A percentile compares a stretch with the other conserved stretches of the same genome.
These are phyloP conservation scores for Rhingia campestris DNA, from an alignment of 2,888 invertebrate genomes.

Conservation along the genomic window DNA sequence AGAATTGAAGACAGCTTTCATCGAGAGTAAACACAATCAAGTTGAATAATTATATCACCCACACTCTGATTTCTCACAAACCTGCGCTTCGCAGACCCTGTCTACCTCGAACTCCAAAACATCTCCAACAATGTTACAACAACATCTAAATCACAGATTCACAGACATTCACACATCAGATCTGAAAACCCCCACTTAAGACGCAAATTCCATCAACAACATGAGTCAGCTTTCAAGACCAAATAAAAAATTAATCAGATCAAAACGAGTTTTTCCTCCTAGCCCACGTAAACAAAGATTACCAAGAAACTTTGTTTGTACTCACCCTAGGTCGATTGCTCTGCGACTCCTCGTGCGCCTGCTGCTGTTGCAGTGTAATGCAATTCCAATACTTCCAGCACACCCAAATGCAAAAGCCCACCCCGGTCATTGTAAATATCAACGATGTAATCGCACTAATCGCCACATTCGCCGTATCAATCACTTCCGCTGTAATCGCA, in stretches of 20 bases:
- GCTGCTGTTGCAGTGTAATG: slow-evolving; percentile 81
- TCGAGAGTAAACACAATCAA: too few species aligned
- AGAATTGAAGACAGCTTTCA: too few species aligned
- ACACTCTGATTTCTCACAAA: too few species aligned
- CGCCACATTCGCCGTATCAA: slow-evolving; percentile 80
- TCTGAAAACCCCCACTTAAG: too few species aligned
- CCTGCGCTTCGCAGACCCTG: too few species aligned
- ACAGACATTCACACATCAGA: too few species aligned
- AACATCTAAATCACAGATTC: too few species aligned
- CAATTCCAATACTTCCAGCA: slow-evolving; percentile 83
- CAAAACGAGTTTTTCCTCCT: not conserved
- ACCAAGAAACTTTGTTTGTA: not conserved
- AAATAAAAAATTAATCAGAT: not conserved
- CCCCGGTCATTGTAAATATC: slow-evolving; percentile 82
- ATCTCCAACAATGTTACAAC: too few species aligned
- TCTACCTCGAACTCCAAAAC: too few species aligned
- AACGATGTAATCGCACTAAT: slow-evolving; percentile 81
- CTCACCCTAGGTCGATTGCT: slow-evolving; percentile 72
- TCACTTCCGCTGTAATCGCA: slow-evolving; percentile 77
- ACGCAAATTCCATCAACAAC: too few species aligned
- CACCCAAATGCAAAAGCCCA: slow-evolving; percentile 81
- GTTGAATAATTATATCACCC: too few species aligned
- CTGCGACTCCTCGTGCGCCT: slow-evolving; percentile 80
- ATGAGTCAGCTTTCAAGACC: not conserved
- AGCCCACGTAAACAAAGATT: not conserved